A percentile compares a stretch with the other conserved stretches of the same genome.
Conservation (phyloP, 2,797 vertebrate genomes). For the Megaceryle alcyon region DNA sequence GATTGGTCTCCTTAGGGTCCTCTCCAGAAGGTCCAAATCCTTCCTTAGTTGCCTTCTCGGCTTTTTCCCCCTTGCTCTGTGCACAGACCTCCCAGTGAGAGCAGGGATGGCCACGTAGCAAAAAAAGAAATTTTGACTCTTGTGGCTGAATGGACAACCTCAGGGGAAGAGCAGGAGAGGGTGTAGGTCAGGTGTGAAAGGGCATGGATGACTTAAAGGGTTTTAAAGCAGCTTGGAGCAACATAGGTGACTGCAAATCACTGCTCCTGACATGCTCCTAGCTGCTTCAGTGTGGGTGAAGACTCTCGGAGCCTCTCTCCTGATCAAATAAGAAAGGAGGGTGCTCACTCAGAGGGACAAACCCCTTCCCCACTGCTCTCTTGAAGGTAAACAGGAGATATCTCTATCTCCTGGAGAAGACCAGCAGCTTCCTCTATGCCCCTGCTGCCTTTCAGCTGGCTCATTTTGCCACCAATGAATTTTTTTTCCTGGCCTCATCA, state of each 20-base stretch:
- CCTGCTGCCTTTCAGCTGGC: not conserved
- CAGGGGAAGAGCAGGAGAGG: not conserved
- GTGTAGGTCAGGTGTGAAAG: not conserved
- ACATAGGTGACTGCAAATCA: not conserved
- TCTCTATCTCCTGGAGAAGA: not conserved
- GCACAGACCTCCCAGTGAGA: not conserved
- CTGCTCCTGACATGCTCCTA: not conserved
- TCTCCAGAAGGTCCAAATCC: not conserved
- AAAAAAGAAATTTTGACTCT: not conserved
- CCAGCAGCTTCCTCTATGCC: not conserved
- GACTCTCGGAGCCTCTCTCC: not conserved
- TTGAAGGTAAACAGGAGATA: not conserved
- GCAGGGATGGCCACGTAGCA: not conserved
- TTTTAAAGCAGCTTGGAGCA: not conserved
- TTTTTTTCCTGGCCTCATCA: not conserved
- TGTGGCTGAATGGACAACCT: accelerated
- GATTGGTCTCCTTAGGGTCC: not conserved
- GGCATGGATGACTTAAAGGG: not conserved
- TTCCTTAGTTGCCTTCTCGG: not conserved
- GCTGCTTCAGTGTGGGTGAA: not conserved
- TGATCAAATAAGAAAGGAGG: not conserved
- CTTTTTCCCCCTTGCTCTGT: accelerated
- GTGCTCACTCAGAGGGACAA: not conserved
- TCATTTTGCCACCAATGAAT: not conserved
- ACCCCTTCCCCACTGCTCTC: not conserved